Percentiles rank a stretch among this genome's conserved stretches.
Evolutionary conservation across 1,140 invertebrate genomes (phyloP).

Genomic region (Brachionus calyciflorus): DNA sequence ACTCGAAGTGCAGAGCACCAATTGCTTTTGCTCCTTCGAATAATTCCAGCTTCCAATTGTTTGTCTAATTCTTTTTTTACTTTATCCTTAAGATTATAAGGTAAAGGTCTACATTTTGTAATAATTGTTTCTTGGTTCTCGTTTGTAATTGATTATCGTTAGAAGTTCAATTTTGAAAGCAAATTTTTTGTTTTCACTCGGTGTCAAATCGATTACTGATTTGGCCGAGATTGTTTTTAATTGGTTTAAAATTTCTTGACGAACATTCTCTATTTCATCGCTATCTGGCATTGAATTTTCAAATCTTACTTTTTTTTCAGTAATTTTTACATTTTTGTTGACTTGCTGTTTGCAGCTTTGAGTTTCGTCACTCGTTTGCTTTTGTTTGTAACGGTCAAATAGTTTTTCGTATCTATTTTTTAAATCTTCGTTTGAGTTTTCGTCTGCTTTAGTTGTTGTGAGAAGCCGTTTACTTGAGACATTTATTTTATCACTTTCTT

Average conservation of each 20-base stretch:
- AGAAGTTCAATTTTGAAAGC: constrained; percentile 18
- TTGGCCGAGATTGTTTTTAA: constrained; percentile 23
- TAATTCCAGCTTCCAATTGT: too few relatives aligned
- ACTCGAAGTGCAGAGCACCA: too few relatives aligned
- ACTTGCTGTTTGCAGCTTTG: not conserved
- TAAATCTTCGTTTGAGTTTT: constrained; percentile 6
- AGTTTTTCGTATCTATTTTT: constrained; percentile 14
- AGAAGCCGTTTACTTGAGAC: not conserved
- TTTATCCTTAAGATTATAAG: too few relatives aligned
- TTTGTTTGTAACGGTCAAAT: not conserved
- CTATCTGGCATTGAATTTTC: constrained; percentile 1
- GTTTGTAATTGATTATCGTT: too few relatives aligned
- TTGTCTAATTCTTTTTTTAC: too few relatives aligned
- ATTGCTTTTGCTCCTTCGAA: too few relatives aligned
- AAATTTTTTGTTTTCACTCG: constrained; percentile 21
- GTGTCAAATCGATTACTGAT: constrained; percentile 8
- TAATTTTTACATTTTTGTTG: not conserved
- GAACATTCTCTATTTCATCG: not conserved
- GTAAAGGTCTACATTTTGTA: too few relatives aligned
- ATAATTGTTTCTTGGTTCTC: not conserved
- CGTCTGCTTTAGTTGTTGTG: not conserved
- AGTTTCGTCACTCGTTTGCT: not conserved
- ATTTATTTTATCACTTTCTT: constrained; percentile 11
- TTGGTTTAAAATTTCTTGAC: constrained; percentile 9
- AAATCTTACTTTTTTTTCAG: constrained; percentile 7